Evolutionary conservation across 2,888 invertebrate species (phyloP).

Genomic region (Drosophila acutilabella): DNA sequence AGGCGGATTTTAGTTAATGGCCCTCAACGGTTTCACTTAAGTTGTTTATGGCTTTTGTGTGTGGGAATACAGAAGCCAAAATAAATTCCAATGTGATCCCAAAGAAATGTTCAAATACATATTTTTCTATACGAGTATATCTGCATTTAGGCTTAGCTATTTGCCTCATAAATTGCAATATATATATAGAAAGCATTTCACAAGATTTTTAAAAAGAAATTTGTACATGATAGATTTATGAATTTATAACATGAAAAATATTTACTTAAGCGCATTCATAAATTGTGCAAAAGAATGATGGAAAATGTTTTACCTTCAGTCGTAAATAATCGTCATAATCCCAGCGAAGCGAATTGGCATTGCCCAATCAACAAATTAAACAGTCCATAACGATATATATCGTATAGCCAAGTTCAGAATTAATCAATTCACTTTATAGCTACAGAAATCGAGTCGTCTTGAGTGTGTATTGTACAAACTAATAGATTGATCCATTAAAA

Average conservation of each 20-base stretch:
- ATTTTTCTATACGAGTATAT: not conserved
- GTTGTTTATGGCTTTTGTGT: slow-evolving; percentile 76
- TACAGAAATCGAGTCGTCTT: not conserved
- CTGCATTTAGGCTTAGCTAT: slow-evolving; percentile 12
- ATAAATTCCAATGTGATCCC: slow-evolving; percentile 52
- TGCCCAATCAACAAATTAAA: slow-evolving; percentile 18
- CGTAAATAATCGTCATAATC: slow-evolving; percentile 33
- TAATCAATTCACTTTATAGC: not conserved
- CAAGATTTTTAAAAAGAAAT: slow-evolving; percentile 30
- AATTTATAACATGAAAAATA: slow-evolving; percentile 38
- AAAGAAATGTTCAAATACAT: slow-evolving; percentile 20
- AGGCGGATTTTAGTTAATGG: slow-evolving; percentile 77
- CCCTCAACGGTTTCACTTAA: slow-evolving; percentile 80
- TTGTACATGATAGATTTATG: slow-evolving; percentile 37
- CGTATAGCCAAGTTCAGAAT: not conserved
- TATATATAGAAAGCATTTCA: slow-evolving; percentile 24
- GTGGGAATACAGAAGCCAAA: slow-evolving; percentile 38
- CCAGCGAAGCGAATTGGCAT: slow-evolving; percentile 7
- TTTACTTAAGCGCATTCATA: slow-evolving; percentile 32
- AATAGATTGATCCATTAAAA: slow-evolving; percentile 1
- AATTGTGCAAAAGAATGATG: slow-evolving; percentile 27
- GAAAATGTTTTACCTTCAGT: slow-evolving; percentile 17
- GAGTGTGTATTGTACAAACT: not conserved
- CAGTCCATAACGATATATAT: slow-evolving; percentile 1
- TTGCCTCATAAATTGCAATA: slow-evolving; percentile 42